phyloP scores from a whole-genome alignment of 2,113 vertebrate species.

The mouse (Mus musculus) region GRCm39 chr6:128492001-128492500 shows the following conservation, averaged over 20 bases:
- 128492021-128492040: neutral
- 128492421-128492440: neutral
- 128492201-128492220: neutral
- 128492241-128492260: neutral
- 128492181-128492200: neutral
- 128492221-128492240: neutral
- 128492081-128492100: neutral
- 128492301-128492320: neutral
- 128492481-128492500: neutral
- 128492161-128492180: neutral
- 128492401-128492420: conserved; percentile 37
- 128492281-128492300: neutral
- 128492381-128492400: neutral
- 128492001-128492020: conserved; percentile 21
- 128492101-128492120: neutral
- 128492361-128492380: neutral
- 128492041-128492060: neutral
- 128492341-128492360: neutral
- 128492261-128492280: neutral
- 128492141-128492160: neutral
- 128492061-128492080: neutral
- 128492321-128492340: neutral
- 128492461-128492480: neutral
- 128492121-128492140: neutral
- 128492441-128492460: neutral